Evolutionary conservation across 2,113 vertebrate genomes (phyloP).

Genomic region (Piliocolobus tephrosceles): DNA sequence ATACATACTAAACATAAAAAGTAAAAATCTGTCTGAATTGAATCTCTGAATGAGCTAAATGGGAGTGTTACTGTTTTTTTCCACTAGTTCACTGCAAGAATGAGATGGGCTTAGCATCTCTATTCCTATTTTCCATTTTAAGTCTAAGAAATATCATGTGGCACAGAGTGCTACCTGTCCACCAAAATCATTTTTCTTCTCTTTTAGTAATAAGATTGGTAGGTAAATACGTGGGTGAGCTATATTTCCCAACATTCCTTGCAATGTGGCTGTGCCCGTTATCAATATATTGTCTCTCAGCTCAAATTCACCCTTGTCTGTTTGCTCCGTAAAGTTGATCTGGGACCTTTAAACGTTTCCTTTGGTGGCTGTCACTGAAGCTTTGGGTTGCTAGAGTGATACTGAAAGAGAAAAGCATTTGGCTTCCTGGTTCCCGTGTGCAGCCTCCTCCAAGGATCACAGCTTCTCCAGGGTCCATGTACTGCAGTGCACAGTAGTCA

Average conservation of each 20-base stretch:
- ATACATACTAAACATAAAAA: neutral
- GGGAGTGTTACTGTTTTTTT: neutral
- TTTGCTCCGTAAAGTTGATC: conserved; percentile 21
- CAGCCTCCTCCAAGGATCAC: neutral
- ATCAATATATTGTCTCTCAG: neutral
- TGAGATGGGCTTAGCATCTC: neutral
- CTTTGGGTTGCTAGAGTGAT: neutral
- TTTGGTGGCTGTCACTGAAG: neutral
- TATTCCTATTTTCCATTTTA: neutral
- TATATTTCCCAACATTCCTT: neutral
- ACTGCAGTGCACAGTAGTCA: no score
- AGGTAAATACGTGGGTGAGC: neutral
- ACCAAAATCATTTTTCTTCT: neutral
- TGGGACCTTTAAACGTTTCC: neutral
- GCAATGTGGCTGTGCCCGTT: neutral
- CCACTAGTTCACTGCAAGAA: neutral
- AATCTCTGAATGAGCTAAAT: neutral
- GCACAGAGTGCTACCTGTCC: neutral
- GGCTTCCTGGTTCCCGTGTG: neutral
- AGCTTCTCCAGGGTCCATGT: neutral
- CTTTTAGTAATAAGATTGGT: neutral
- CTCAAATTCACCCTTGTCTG: neutral
- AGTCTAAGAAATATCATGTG: neutral
- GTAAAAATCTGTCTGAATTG: neutral
- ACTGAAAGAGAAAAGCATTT: neutral